These are phyloP conservation scores for Germaria angustata DNA, from an alignment of 2,888 invertebrate genomes.

Conservation along the genomic window DNA sequence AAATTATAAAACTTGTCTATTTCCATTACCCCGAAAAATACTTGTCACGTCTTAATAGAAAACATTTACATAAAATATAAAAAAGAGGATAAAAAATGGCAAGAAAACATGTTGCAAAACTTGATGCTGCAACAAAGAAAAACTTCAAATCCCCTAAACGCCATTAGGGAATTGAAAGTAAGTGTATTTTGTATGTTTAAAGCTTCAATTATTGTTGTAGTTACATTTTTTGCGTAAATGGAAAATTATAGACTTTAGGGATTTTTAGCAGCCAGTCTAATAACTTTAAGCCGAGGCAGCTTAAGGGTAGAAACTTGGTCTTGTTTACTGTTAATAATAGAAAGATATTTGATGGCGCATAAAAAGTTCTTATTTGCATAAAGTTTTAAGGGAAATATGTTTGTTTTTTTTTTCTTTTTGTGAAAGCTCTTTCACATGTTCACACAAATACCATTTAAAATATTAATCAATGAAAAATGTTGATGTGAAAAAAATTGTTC, in stretches of 20 bases:
- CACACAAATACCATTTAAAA: neutral
- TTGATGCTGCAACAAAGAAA: neutral
- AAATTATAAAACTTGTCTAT: neutral
- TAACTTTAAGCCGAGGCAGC: neutral
- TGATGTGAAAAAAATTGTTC: too few species aligned
- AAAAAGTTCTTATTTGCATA: neutral
- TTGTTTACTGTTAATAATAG: neutral
- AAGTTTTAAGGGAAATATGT: neutral
- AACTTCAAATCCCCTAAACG: neutral
- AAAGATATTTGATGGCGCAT: neutral
- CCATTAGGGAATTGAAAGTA: neutral
- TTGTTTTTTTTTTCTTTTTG: constrained; percentile 15
- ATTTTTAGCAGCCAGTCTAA: neutral
- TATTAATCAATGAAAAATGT: neutral
- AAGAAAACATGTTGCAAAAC: neutral
- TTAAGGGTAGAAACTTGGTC: neutral
- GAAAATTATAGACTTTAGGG: constrained; percentile 39
- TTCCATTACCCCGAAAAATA: neutral
- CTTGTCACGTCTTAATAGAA: constrained; percentile 15
- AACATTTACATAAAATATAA: neutral
- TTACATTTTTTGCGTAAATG: constrained; percentile 1
- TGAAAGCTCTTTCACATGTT: neutral
- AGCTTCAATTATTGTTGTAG: constrained; percentile 27
- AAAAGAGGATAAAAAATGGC: neutral
- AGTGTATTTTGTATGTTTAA: constrained; percentile 1